These are phyloP conservation scores for Mormyrops boulengeri DNA, from an alignment of 2,797 vertebrate genomes.

Conservation along the genomic window DNA sequence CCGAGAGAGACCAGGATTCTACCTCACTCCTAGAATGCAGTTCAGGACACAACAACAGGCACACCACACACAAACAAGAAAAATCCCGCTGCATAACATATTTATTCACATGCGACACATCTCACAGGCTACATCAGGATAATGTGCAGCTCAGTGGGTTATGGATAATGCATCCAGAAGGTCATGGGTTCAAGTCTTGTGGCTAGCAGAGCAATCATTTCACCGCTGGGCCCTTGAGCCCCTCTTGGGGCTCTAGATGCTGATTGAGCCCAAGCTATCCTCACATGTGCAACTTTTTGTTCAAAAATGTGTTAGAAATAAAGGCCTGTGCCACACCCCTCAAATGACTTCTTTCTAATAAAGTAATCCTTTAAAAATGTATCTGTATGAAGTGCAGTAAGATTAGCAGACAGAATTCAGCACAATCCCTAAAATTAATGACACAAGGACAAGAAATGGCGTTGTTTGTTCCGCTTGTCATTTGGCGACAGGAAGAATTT, in stretches of 20 bases:
- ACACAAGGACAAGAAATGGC: neutral
- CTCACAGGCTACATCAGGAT: neutral
- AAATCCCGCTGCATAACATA: neutral
- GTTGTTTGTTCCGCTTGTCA: neutral
- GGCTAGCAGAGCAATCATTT: neutral
- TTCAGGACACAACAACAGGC: neutral
- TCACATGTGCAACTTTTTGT: neutral
- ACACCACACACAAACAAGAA: neutral
- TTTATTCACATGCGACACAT: neutral
- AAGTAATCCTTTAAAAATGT: neutral
- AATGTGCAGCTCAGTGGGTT: neutral
- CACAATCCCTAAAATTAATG: neutral
- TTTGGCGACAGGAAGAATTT: neutral
- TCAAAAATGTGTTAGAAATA: neutral
- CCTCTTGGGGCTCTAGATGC: neutral
- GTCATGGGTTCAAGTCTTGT: neutral
- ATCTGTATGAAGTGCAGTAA: neutral
- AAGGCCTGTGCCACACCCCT: neutral
- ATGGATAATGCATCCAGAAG: neutral
- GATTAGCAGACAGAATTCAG: neutral
- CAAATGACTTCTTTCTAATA: neutral
- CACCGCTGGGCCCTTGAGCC: neutral
- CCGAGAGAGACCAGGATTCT: neutral
- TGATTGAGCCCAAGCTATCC: neutral
- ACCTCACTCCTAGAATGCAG: neutral